Evolutionary conservation across 2,797 vertebrate species (phyloP), one percentile per base, ranked within the genome.

Genomic region (Heterohyrax brucei): DNA sequence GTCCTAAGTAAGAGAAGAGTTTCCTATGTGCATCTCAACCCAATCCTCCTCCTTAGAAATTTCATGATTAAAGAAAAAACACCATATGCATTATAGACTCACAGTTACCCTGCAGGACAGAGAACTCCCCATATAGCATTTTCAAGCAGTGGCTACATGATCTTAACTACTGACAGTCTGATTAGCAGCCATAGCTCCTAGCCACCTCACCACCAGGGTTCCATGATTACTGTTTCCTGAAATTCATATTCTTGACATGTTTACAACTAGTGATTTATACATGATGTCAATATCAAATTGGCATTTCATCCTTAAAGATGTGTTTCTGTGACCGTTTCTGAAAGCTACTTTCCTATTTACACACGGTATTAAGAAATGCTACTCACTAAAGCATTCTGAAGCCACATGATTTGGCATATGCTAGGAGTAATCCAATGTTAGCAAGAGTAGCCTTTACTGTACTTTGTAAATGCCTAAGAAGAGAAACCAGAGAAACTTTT

Each of bases 381-480:
- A 66, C 14, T 62, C 8, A 30, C 30, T 13, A 79, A 87, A 83
- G 70, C 50, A 18, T 56, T 48, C 26, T n/a, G 5, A 50, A 22
- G 9, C 9, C 19, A 61, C 77, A 77, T 9, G 2, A 70, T 30
- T 70, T 80, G 19, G 14, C 1, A 72, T 30, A 30, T 73, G 73
- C 12, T 75, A 21, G 18, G 24, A 79, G 30, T 75, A 90, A 93
- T 30, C 4, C 59, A 81, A 68, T 18, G 1, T 10, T 66, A 90
- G 33, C 13, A 87, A 7, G 16, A 7, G 73, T 76, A 66, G 9
- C 2, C 10, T 30, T 73, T 75, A 79, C 30, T 61, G 18, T 26
- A 26, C 4, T 86, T 84, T 89, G 59, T 44, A 44, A 75, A 48
- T 92, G 77, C 92, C 50, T 83, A 61, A 76, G 24, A 61, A 28